phyloP scores from a whole-genome alignment of 2,113 vertebrate species.

The Sarotherodon lohbergeri region DNA sequence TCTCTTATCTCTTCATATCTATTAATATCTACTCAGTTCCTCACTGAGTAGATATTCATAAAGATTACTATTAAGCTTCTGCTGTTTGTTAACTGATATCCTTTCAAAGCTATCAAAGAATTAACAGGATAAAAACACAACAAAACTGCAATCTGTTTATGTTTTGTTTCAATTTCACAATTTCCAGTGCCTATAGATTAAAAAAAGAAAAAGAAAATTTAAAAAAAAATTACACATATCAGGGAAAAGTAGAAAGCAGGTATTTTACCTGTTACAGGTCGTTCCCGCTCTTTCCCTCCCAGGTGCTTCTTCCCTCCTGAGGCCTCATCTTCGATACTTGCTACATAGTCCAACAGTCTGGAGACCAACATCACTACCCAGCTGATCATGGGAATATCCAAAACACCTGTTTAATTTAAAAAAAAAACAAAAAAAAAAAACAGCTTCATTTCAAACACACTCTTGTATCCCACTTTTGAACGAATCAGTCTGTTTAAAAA shows the following conservation, averaged over 20 bases:
- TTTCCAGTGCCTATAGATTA: not conserved
- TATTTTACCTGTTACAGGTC: conserved; percentile 80
- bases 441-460: not conserved
- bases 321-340: conserved; percentile 95
- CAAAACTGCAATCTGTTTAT: not conserved
- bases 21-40: not conserved
- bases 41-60: not conserved
- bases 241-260: not conserved
- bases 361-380: conserved; percentile 99
- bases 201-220: rapidly evolving
- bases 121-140: not conserved
- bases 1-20: not conserved
- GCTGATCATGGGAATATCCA: conserved; percentile 99
- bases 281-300: conserved; percentile 90
- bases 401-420: conserved; percentile 73
- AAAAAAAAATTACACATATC: not conserved
- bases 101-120: not conserved
- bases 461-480: not conserved
- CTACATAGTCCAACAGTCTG: conserved; percentile 91
- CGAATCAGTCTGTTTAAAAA: not conserved
- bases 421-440: not conserved
- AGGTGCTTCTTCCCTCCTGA: conserved; percentile 89
- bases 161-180: not conserved
- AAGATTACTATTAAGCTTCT: not conserved
- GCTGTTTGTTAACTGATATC: not conserved